Percentiles rank a stretch among this genome's conserved stretches.
Conservation (phyloP, 2,888 invertebrate species). For the Ceraclea dissimilis region DNA sequence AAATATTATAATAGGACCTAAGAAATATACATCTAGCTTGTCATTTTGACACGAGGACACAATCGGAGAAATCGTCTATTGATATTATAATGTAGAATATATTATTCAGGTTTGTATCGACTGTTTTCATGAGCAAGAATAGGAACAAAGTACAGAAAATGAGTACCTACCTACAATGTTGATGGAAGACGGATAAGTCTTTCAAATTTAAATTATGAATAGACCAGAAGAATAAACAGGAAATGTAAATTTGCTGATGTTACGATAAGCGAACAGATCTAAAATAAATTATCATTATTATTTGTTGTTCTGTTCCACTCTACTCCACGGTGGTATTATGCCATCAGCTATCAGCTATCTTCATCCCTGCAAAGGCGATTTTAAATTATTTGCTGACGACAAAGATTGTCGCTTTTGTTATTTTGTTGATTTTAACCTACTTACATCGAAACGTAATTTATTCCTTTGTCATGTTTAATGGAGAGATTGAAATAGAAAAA, state of each 20-base stretch:
- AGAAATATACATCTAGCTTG: too few relatives aligned
- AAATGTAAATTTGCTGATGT: background rate
- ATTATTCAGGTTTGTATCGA: too few relatives aligned
- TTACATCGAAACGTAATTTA: background rate
- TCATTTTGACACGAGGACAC: too few relatives aligned
- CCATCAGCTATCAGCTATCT: background rate
- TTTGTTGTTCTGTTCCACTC: background rate
- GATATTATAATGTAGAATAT: too few relatives aligned
- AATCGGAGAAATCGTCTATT: too few relatives aligned
- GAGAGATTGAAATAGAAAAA: constrained; percentile 1
- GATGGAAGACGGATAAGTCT: too few relatives aligned
- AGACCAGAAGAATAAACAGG: background rate
- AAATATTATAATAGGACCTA: too few relatives aligned
- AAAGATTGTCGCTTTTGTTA: background rate
- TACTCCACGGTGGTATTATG: background rate
- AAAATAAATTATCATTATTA: background rate
- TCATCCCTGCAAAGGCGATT: background rate
- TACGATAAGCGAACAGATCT: background rate
- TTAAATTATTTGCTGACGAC: background rate
- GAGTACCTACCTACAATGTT: too few relatives aligned
- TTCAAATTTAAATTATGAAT: too few relatives aligned
- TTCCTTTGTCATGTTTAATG: background rate
- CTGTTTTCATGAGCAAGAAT: too few relatives aligned
- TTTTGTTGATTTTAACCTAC: background rate
- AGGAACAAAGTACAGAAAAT: too few relatives aligned